Percentiles rank a stretch among this genome's conserved stretches.
These are phyloP conservation scores for Coregonus clupeaformis DNA, from an alignment of 2,113 vertebrate genomes.

Conservation along the genomic window DNA sequence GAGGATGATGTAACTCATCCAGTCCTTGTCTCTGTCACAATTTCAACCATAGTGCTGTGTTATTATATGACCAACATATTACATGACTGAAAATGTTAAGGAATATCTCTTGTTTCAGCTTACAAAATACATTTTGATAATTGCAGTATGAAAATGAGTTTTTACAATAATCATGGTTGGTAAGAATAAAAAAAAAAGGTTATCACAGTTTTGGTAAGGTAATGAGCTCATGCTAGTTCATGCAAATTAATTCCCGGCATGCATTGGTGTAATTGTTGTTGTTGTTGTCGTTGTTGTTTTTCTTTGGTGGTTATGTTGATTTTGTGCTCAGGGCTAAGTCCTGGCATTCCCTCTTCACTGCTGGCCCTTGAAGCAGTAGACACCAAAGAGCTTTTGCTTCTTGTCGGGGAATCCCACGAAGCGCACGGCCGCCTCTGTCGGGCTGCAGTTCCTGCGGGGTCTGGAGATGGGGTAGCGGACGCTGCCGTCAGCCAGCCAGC, in stretches of 20 bases:
- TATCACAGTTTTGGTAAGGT: slow-evolving; percentile 89
- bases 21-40: slow-evolving; percentile 40
- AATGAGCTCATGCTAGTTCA: slow-evolving; percentile 75
- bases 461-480: slow-evolving; percentile 93
- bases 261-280: slow-evolving; percentile 47
- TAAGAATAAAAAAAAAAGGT: slow-evolving; percentile 79
- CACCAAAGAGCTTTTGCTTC: slow-evolving; percentile 87
- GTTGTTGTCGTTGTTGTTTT: slow-evolving; percentile 43
- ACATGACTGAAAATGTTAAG: slow-evolving; percentile 17
- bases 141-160: slow-evolving; percentile 71
- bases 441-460: slow-evolving; percentile 92
- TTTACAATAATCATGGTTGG: slow-evolving; percentile 50
- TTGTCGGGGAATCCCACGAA: slow-evolving; percentile 89
- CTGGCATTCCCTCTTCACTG: slow-evolving; percentile 62
- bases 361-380: slow-evolving; percentile 87
- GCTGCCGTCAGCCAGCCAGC: slow-evolving; percentile 94
- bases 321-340: slow-evolving; percentile 1
- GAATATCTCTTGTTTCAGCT: slow-evolving; percentile 11
- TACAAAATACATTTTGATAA: slow-evolving; percentile 41
- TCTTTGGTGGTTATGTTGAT: slow-evolving; percentile 67
- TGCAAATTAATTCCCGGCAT: slow-evolving; percentile 72
- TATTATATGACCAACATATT: slow-evolving; percentile 38
- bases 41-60: slow-evolving; percentile 31
- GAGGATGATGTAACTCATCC: slow-evolving; percentile 55
- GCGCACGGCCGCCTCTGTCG: slow-evolving; percentile 89